Base-by-base conservation (phyloP, 2,888 invertebrate genomes). In the Polymixis lichenea region DNA sequence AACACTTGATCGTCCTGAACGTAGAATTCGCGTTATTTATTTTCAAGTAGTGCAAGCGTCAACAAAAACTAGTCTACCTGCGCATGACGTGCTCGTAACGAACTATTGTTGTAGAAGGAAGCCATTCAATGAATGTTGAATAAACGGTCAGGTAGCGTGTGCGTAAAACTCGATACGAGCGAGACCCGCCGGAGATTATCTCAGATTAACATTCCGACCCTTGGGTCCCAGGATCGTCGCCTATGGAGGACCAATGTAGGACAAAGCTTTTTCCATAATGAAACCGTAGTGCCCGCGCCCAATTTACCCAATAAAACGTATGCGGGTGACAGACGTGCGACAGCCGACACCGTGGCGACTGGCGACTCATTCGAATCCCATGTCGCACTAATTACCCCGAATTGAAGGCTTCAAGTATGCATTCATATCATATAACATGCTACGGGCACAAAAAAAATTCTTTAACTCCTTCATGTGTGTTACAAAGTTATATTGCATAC, bases 281-380 rank as follows among this genome's bases (percentile, higher is more conserved):
- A 91, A 92, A 92, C 89, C 90, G 91, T 91, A 90, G 90, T 87
- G 85, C 91, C 91, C 90, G 90, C 89, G 85, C 88, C 90, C 92
- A 95, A 95, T 95, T 95, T 93, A 95, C 91, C 92, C 94, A 96
- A 96, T 96, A 95, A 95, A 96, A 93, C 83, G 80, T 89, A 96
- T 96, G 95, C 96, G 96, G 96, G 96, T 88, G 90, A 89, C 88
- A 86, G 86, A 78, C 81, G 86, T 86, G 86, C 81, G 89, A 86
- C 88, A 87, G 87, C 86, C 89, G 89, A 89, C 90, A 87, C 89
- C 89, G 89, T 89, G 90, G 89, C 88, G 88, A 78, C 89, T 83
- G 85, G 84, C 85, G 85, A 87, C 89, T 86, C 87, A 89, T 87
- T 89, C 89, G 86, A 87, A 90, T 93, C 92, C 89, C 91, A 92